Conservation (phyloP, 1,140 invertebrate species). For the Ceratoteleas bidentatus region DNA sequence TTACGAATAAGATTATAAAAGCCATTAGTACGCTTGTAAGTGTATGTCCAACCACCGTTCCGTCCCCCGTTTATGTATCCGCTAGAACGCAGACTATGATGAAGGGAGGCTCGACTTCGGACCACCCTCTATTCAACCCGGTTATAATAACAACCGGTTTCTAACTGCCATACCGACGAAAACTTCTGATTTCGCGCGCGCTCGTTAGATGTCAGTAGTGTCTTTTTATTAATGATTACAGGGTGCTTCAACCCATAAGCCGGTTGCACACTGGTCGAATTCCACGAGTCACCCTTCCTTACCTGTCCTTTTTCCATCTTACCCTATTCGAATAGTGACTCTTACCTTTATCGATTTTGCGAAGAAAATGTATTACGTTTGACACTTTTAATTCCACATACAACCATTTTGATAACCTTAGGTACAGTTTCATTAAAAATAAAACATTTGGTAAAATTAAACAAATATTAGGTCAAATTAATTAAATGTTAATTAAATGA, state of each 20-base stretch:
- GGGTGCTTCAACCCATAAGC: slow-evolving; percentile 42
- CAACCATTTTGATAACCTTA: neutral
- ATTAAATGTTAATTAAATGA: too few species aligned
- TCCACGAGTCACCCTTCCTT: neutral
- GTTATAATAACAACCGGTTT: slow-evolving; percentile 59
- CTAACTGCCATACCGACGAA: slow-evolving; percentile 76
- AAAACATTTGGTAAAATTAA: too few species aligned
- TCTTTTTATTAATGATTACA: slow-evolving; percentile 68
- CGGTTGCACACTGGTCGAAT: slow-evolving; percentile 6
- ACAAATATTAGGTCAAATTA: too few species aligned
- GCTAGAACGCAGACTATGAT: slow-evolving; percentile 51
- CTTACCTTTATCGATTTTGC: too few species aligned
- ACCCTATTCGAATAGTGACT: too few species aligned
- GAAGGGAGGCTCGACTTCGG: slow-evolving; percentile 64
- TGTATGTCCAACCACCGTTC: slow-evolving; percentile 58
- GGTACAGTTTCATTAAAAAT: too few species aligned
- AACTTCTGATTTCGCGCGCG: slow-evolving; percentile 26
- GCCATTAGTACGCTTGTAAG: slow-evolving; percentile 65
- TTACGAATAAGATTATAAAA: slow-evolving; percentile 49
- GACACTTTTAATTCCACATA: neutral
- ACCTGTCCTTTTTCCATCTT: too few species aligned
- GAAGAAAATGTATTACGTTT: too few species aligned
- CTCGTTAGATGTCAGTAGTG: slow-evolving; percentile 73
- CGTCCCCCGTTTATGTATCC: slow-evolving; percentile 56
- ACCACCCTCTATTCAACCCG: slow-evolving; percentile 67